These are phyloP conservation scores for Agrilus cyanescens DNA, from an alignment of 2,888 invertebrate species.

Conservation along the genomic window DNA sequence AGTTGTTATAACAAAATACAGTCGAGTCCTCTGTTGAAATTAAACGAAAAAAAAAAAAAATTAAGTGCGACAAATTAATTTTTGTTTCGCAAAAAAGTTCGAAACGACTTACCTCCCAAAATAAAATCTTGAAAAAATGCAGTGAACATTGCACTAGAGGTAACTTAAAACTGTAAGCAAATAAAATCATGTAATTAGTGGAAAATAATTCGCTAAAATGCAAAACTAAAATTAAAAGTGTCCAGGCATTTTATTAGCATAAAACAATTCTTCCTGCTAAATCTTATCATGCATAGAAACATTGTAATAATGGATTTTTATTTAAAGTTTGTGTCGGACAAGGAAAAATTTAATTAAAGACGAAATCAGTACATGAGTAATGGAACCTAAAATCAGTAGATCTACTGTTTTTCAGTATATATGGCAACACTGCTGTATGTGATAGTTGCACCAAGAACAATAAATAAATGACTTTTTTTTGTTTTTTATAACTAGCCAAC, in stretches of 20 bases:
- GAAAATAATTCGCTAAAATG: conserved; percentile 16
- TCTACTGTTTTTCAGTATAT: too few species aligned
- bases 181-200: conserved; percentile 30
- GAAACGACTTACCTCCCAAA: conserved; percentile 1
- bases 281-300: not conserved
- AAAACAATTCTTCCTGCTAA: too few species aligned
- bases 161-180: conserved; percentile 40
- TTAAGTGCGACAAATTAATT: not conserved
- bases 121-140: conserved; percentile 7
- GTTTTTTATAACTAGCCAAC: too few species aligned
- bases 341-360: too few species aligned
- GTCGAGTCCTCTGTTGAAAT: not conserved
- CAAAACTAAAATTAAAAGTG: conserved; percentile 1
- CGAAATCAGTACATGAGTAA: too few species aligned
- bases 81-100: not conserved
- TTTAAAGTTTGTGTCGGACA: too few species aligned
- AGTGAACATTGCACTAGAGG: conserved; percentile 33
- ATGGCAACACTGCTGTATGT: too few species aligned
- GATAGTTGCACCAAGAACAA: too few species aligned
- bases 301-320: too few species aligned
- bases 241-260: conserved; percentile 2
- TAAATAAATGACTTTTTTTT: too few species aligned
- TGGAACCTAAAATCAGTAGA: too few species aligned
- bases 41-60: not conserved
- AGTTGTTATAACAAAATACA: not conserved